These are phyloP conservation scores for Balaenoptera acutorostrata DNA, from an alignment of 2,113 vertebrate species.

Conservation along the genomic window DNA sequence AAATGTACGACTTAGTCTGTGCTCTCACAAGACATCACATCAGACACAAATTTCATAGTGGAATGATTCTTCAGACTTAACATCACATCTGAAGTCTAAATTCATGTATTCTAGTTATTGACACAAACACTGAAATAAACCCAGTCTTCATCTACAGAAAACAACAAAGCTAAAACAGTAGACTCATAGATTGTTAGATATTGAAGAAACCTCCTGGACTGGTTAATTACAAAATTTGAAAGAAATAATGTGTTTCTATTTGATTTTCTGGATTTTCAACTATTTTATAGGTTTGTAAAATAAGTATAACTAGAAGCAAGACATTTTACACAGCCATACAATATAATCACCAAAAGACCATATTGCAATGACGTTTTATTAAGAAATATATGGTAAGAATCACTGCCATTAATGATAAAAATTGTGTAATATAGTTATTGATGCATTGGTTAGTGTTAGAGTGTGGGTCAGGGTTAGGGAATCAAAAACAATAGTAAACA, in stretches of 20 bases:
- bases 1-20: background rate
- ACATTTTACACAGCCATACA: background rate
- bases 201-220: background rate
- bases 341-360: background rate
- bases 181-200: background rate
- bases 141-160: background rate
- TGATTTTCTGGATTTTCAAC: background rate
- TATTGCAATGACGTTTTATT: background rate
- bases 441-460: background rate
- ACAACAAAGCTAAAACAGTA: conserved; percentile 21
- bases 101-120: background rate
- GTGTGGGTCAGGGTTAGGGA: background rate
- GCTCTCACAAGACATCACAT: background rate
- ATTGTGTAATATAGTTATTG: background rate
- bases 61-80: conserved; percentile 19
- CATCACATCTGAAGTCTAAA: background rate
- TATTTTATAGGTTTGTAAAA: background rate
- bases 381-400: background rate
- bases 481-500: background rate
- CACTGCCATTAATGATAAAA: background rate
- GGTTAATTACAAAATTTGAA: background rate
- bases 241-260: background rate
- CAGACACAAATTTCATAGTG: background rate
- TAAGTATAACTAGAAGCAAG: background rate
- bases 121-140: conserved; percentile 17